Evolutionary conservation across 2,113 vertebrate species (phyloP).

Genomic region (Ciconia boyciana): DNA sequence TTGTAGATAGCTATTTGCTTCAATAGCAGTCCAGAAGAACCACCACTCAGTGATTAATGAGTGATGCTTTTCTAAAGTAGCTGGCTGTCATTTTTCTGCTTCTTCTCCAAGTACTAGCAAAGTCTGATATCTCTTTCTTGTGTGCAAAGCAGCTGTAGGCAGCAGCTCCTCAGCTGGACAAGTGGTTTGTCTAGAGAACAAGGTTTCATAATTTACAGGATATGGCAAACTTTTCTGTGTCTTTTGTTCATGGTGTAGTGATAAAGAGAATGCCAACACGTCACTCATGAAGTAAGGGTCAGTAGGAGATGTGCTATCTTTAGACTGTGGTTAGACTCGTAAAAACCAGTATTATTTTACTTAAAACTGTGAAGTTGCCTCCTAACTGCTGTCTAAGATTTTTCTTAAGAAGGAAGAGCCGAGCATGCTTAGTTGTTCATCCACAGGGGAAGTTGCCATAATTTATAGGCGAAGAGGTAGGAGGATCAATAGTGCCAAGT

Average conservation of each 20-base stretch:
- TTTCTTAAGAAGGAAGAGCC: background rate
- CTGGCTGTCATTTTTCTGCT: background rate
- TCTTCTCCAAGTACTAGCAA: background rate
- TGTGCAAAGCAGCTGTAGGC: background rate
- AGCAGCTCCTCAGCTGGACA: background rate
- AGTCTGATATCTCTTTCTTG: background rate
- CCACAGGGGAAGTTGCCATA: background rate
- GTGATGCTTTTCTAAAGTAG: background rate
- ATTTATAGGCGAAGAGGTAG: background rate
- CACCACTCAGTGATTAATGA: accelerated
- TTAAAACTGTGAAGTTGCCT: background rate
- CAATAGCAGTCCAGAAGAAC: background rate
- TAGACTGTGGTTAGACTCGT: background rate
- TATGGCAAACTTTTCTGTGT: background rate
- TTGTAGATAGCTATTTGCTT: background rate
- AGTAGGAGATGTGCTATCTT: background rate
- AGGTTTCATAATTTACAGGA: background rate
- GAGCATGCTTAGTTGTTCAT: background rate
- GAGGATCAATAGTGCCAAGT: background rate
- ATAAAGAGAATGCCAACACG: background rate
- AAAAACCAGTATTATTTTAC: background rate
- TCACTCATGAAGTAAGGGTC: background rate
- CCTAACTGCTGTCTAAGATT: background rate
- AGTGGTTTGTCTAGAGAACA: background rate
- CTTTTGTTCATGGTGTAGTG: background rate